phyloP scores from a whole-genome alignment of 64 coral and sea anemone genomes.

The Catalaphyllia jardinei region DNA sequence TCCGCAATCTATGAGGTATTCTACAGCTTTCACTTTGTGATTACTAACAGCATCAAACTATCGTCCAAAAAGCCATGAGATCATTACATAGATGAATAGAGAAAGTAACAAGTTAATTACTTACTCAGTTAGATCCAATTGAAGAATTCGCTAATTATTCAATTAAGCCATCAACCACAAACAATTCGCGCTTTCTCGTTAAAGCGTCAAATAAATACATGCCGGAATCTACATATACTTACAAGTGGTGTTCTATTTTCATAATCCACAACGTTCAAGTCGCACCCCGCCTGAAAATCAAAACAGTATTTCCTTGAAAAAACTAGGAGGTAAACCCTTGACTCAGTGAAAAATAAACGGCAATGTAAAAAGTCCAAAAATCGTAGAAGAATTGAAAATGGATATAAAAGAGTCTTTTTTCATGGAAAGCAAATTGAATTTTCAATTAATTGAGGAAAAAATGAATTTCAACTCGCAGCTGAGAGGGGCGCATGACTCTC shows the following conservation, averaged over 20 bases:
- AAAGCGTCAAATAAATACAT: no score
- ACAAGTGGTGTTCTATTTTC: constrained; percentile 83
- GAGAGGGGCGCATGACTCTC: no score
- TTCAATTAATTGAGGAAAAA: no score
- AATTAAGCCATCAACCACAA: no score
- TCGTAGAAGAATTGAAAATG: no score
- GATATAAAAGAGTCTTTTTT: no score
- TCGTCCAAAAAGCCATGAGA: not conserved
- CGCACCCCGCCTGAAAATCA: constrained; percentile 54
- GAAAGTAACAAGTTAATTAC: not conserved
- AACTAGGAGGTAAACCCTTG: not conserved
- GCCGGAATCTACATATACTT: not conserved
- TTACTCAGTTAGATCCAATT: no score
- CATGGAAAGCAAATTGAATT: no score
- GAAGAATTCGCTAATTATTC: no score
- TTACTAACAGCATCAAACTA: constrained; percentile 94
- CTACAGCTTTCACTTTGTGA: constrained; percentile 70
- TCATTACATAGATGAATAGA: not conserved
- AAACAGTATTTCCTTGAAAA: not conserved
- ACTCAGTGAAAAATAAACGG: not conserved
- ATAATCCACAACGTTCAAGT: constrained; percentile 69
- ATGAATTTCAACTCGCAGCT: no score
- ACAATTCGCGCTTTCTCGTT: no score
- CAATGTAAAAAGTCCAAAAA: no score
- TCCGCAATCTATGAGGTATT: constrained; percentile 78